Evolutionary conservation across 1,140 invertebrate species (phyloP).

Genomic region (Stegodyphus dumicola): DNA sequence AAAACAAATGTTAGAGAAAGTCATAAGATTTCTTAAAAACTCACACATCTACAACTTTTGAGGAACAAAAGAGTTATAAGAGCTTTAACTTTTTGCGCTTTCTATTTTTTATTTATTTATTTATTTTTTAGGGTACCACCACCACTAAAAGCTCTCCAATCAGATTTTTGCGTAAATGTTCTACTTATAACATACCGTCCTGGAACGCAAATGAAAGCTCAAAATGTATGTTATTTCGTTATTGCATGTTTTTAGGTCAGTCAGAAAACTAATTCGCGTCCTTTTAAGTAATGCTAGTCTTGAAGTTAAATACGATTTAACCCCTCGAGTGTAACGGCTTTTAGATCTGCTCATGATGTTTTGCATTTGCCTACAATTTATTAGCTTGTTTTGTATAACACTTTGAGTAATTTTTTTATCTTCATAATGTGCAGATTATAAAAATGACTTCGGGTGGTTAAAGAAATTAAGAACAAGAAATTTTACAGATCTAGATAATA

Average conservation of each 20-base stretch:
- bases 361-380: too few relatives aligned
- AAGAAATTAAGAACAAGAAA: too few relatives aligned
- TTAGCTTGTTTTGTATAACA: too few relatives aligned
- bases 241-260: too few relatives aligned
- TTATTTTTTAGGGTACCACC: background rate
- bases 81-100: slow-evolving; percentile 38
- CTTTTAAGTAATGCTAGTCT: too few relatives aligned
- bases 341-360: too few relatives aligned
- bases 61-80: slow-evolving; percentile 10
- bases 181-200: slow-evolving; percentile 38
- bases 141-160: slow-evolving; percentile 41
- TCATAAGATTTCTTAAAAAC: slow-evolving; percentile 16
- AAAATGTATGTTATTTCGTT: slow-evolving; percentile 4
- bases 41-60: slow-evolving; percentile 35
- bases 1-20: slow-evolving; percentile 8
- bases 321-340: too few relatives aligned
- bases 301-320: background rate
- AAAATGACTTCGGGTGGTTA: too few relatives aligned
- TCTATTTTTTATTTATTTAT: slow-evolving; percentile 10
- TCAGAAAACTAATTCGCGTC: too few relatives aligned
- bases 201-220: slow-evolving; percentile 2
- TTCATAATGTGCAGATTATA: too few relatives aligned
- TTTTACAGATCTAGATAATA: too few relatives aligned
- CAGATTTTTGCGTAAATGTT: slow-evolving; percentile 37
- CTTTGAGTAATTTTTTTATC: too few relatives aligned